phyloP scores from a whole-genome alignment of 2,113 vertebrate species.

The Plecotus auritus region DNA sequence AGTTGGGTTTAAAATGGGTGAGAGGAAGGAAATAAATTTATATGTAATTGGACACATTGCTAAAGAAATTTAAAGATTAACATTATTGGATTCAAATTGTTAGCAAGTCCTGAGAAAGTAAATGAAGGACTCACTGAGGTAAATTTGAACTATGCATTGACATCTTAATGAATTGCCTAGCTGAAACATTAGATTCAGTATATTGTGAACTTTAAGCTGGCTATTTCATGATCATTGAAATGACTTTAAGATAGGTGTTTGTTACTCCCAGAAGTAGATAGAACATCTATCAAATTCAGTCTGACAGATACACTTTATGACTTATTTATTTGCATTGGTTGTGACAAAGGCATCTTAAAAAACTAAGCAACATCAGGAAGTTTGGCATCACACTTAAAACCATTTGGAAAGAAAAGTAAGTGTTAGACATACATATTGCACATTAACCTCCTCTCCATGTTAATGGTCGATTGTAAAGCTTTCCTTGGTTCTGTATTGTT shows the following conservation, averaged over 20 bases:
- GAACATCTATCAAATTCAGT: neutral
- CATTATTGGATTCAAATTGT: neutral
- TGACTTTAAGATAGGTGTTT: constrained; percentile 23
- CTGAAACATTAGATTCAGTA: neutral
- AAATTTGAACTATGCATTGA: neutral
- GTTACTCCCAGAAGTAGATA: neutral
- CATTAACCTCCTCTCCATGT: neutral
- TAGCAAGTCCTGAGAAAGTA: constrained; percentile 26
- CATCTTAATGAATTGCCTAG: neutral
- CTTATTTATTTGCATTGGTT: constrained; percentile 23
- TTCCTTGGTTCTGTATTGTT: neutral
- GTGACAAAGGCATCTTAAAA: neutral
- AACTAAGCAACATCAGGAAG: neutral
- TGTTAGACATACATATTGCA: neutral
- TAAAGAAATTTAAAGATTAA: neutral
- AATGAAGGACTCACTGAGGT: neutral
- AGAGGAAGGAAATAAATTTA: neutral
- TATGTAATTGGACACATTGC: neutral
- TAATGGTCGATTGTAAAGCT: neutral
- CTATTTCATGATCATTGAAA: constrained; percentile 29
- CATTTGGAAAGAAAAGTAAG: constrained; percentile 31
- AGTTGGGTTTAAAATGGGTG: neutral
- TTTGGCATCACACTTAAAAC: neutral
- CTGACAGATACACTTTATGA: constrained; percentile 11
- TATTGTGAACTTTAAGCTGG: constrained; percentile 4